Percentiles rank a stretch among this genome's conserved stretches.
These are phyloP conservation scores for Argya squamiceps DNA, from an alignment of 2,797 vertebrate genomes.

Conservation along the genomic window DNA sequence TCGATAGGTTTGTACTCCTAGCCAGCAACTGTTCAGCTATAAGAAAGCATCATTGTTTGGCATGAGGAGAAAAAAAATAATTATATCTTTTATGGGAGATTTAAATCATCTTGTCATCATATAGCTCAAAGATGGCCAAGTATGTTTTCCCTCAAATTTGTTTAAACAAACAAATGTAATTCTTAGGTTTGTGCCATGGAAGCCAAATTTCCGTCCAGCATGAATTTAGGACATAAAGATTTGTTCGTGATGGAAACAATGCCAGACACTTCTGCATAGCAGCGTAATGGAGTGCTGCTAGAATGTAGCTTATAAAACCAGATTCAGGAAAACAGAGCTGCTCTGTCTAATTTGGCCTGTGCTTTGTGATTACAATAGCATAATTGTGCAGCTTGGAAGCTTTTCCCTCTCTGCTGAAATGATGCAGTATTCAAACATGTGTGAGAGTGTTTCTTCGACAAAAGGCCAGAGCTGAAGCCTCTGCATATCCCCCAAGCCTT, in stretches of 20 bases:
- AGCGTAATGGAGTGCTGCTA: constrained; percentile 14
- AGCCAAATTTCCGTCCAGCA: constrained; percentile 59
- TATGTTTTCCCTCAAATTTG: constrained; percentile 65
- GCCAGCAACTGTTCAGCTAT: constrained; percentile 33
- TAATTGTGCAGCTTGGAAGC: constrained; percentile 58
- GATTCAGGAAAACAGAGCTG: constrained; percentile 58
- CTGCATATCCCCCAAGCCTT: not conserved
- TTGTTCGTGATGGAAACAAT: constrained; percentile 70
- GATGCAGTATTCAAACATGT: constrained; percentile 49
- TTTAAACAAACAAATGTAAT: constrained; percentile 72
- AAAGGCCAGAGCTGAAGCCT: not conserved
- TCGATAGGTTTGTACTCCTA: not conserved
- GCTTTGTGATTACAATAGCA: constrained; percentile 44
- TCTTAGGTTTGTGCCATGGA: constrained; percentile 50
- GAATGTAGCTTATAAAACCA: constrained; percentile 61
- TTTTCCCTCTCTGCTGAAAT: constrained; percentile 30
- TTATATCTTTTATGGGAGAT: constrained; percentile 62
- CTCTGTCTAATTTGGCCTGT: constrained; percentile 53
- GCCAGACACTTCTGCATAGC: constrained; percentile 64
- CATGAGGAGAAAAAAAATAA: not conserved
- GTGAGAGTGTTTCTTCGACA: constrained; percentile 1
- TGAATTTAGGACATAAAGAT: constrained; percentile 67
- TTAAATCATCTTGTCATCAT: constrained; percentile 69
- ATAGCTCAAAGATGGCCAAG: constrained; percentile 56
- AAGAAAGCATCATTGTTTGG: constrained; percentile 53